phyloP scores from a whole-genome alignment of 2,888 invertebrate genomes.

The Diachrysia chrysitis region DNA sequence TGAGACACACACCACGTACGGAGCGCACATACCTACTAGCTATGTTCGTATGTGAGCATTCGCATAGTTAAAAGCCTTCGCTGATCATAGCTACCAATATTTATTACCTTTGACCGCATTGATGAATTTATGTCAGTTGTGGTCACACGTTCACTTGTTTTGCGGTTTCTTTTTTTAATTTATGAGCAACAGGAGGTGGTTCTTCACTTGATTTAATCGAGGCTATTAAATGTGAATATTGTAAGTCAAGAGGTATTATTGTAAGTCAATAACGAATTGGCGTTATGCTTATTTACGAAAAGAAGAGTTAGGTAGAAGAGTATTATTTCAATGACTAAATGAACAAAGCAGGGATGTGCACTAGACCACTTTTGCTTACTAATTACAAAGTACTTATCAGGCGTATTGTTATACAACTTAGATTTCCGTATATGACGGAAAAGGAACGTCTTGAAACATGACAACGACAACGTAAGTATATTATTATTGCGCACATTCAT shows the following conservation, averaged over 20 bases:
- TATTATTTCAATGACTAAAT: no score
- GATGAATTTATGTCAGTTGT: not conserved
- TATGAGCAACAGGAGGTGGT: not conserved
- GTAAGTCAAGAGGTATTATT: no score
- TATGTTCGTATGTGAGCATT: not conserved
- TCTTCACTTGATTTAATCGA: no score
- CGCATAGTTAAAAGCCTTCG: slow-evolving; percentile 25
- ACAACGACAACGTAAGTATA: not conserved
- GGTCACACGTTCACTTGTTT: not conserved
- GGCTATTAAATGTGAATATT: no score
- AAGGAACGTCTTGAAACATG: not conserved
- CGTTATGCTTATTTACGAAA: no score
- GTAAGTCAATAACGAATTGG: no score
- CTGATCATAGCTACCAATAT: slow-evolving; percentile 7
- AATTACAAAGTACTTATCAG: no score
- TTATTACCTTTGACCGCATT: slow-evolving; percentile 25
- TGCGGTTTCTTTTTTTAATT: not conserved
- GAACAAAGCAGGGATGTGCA: no score
- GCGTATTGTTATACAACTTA: no score
- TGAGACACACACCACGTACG: slow-evolving; percentile 46
- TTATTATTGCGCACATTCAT: not conserved
- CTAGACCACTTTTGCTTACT: no score
- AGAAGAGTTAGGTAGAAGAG: no score
- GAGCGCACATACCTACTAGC: slow-evolving; percentile 14
- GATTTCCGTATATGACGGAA: no score